phyloP scores from a whole-genome alignment of 2,888 invertebrate genomes.

The Vesta saturnalis region DNA sequence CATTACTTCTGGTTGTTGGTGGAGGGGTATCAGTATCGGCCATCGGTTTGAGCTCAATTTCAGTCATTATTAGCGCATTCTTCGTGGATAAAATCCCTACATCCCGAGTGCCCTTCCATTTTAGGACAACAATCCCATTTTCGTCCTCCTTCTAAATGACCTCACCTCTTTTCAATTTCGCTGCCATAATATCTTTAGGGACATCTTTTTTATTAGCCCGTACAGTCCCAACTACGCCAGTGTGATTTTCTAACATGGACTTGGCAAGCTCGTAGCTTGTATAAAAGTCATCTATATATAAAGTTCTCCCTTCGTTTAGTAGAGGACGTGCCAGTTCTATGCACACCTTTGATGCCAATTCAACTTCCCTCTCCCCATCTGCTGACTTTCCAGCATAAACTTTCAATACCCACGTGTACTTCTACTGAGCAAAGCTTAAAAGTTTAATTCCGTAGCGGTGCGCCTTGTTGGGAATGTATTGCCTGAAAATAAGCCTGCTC shows the following conservation, averaged over 20 bases:
- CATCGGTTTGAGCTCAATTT: not conserved
- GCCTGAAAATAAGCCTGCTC: too few relatives aligned
- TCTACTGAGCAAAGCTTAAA: not conserved
- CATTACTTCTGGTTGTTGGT: not conserved
- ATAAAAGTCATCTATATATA: too few relatives aligned
- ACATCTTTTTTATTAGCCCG: not conserved
- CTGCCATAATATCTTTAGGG: too few relatives aligned
- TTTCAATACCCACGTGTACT: not conserved
- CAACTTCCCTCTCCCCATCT: not conserved
- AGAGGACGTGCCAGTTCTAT: not conserved
- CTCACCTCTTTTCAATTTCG: not conserved
- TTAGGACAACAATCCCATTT: too few relatives aligned
- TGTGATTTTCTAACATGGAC: not conserved
- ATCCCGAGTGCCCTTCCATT: not conserved
- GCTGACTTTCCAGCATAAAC: not conserved
- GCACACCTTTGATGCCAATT: not conserved
- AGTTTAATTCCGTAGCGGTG: too few relatives aligned
- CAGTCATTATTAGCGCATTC: not conserved
- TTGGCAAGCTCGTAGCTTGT: too few relatives aligned
- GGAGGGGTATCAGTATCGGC: not conserved
- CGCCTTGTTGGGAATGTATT: too few relatives aligned
- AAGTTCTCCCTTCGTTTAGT: not conserved
- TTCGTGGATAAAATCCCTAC: not conserved
- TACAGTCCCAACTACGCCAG: not conserved
- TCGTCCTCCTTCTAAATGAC: not conserved